Base-by-base conservation (phyloP, 2,113 vertebrate species). In the Pitta sordida region DNA sequence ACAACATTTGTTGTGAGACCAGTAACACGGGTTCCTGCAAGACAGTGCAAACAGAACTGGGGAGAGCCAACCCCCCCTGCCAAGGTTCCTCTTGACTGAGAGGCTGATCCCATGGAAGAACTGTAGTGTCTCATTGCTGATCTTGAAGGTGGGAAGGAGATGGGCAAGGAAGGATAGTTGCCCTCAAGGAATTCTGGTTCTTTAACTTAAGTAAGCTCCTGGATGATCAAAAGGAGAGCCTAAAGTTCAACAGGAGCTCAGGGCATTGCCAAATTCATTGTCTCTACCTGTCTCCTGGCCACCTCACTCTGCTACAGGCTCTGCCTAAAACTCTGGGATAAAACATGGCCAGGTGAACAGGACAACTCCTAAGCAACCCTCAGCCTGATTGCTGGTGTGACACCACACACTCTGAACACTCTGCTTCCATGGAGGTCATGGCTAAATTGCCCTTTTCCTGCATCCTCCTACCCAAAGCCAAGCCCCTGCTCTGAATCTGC, bases 301-400 rank as follows among this genome's bases (percentile, higher is more conserved):
- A 11, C 10, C 34, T 51, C 52, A 15, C 11, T 44, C 30, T 3
- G 17, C 30, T 71, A 91, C 22, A 9, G 4, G 11, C n/a, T 64
- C 63, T 74, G 56, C 26, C 51, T n/a, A 2, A 11, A 5, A 5
- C 51, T 16, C 27, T 36, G 53, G 36, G 44, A 13, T 9, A 32
- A 13, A 7, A 1, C 1, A 1, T n/a, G 3, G 15, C 15, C 12
- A 24, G 27, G 8, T 48, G 44, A 58, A 26, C 0, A n/a, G n/a
- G 27, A 21, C 30, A 77, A 26, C 34, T 22, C 44, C 46, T 15
- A 3, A 67, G 1, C 44, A 51, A 21, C 63, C n/a, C 20, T 37
- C 51, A 27, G 20, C 14, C 11, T 6, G 3, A 8, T 1, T 3
- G 18, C 44, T 52, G 36, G 1, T 29, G 22, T 1, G 6, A 21